Evolutionary conservation across 1,140 invertebrate genomes (phyloP), one percentile per base, ranked within the genome.

Genomic region (Pseudobourletiella spinata): DNA sequence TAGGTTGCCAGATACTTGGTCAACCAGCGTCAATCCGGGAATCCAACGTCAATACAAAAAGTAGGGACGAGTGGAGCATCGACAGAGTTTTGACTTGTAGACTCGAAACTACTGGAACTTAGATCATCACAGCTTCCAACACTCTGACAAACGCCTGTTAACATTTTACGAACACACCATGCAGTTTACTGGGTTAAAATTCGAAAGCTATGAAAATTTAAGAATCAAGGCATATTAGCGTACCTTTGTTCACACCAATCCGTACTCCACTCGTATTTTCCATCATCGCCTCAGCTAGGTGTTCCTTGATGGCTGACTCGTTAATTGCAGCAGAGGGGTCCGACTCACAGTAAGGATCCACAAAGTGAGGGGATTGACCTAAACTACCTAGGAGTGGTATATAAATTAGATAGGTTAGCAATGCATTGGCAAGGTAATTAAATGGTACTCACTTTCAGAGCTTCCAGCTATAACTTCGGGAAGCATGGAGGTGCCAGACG

Each of bases 251-350:
- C n/a, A n/a, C n/a, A n/a, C n/a, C n/a, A n/a, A n/a, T n/a, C n/a
- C n/a, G n/a, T n/a, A n/a, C n/a, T n/a, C n/a, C n/a, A n/a, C n/a
- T n/a, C n/a, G n/a, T 83, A 18, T 85, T 84, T 73, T 92, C 91
- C 52, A 89, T 80, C 93, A 95, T 95, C 46, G 92, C 92, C 76
- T 96, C 92, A 0, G 92, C 93, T 43, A 96, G 78, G 76, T 92
- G 89, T 75, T 95, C 89, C 71, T 85, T 82, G 1, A 95, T 78
- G 71, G 89, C 84, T 58, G 86, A 85, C 70, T 95, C 91, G 64
- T 79, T 79, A 66, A 30, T 73, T 74, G 72, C 20, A 79, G 80
- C 50, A 66, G 52, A 56, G 61, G 44, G 61, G 56, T 62, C 67
- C 51, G 55, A 59, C 18, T 63, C 68, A 51, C 24, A 51, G 56